Evolutionary conservation across 2,113 vertebrate species (phyloP).

Genomic region (Vireo altiloquus): DNA sequence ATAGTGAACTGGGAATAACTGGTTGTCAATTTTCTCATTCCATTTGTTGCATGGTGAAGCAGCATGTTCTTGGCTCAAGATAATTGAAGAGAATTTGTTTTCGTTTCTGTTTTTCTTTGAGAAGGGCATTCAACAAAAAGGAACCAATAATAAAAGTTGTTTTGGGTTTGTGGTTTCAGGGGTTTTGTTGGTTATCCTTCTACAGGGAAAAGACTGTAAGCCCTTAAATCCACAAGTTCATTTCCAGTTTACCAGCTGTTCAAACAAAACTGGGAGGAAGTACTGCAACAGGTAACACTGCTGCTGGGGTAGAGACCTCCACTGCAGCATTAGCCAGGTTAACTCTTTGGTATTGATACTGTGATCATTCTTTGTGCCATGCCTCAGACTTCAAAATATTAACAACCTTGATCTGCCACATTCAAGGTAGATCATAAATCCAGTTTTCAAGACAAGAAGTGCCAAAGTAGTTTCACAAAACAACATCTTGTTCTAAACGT

Average conservation of each 20-base stretch:
- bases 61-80: background rate
- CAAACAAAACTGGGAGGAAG: conserved; percentile 2
- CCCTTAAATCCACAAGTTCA: conserved; percentile 8
- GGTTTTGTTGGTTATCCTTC: background rate
- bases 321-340: background rate
- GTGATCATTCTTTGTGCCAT: background rate
- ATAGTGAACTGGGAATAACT: background rate
- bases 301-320: background rate
- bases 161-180: background rate
- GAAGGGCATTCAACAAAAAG: background rate
- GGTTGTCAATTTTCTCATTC: background rate
- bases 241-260: conserved; percentile 53
- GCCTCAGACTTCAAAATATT: background rate
- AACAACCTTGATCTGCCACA: background rate
- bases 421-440: background rate
- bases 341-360: background rate
- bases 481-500: background rate
- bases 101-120: background rate
- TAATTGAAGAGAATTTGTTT: background rate
- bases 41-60: background rate
- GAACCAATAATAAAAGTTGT: background rate
- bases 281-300: background rate
- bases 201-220: background rate
- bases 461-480: background rate
- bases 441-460: background rate